A percentile compares a stretch with the other conserved stretches of the same genome.
These are phyloP conservation scores for Helicoverpa zea DNA, from an alignment of 1,140 invertebrate genomes.

Conservation along the genomic window DNA sequence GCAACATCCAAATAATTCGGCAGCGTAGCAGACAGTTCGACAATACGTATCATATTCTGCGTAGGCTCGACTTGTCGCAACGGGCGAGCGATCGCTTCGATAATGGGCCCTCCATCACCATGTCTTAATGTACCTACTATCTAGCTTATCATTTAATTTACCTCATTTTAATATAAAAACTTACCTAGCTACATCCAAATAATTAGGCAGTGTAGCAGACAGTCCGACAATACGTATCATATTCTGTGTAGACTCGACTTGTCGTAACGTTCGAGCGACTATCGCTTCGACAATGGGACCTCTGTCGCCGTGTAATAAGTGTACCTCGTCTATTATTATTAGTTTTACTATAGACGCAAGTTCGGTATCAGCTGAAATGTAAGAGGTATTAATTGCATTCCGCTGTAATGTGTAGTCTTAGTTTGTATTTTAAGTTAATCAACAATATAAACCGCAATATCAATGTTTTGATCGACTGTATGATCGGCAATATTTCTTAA, in stretches of 20 bases:
- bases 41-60: constrained; percentile 98
- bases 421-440: too few relatives aligned
- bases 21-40: constrained; percentile 98
- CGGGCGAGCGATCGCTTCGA: constrained; percentile 98
- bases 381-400: not conserved
- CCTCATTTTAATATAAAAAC: not conserved
- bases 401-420: too few relatives aligned
- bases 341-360: constrained; percentile 96
- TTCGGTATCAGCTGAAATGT: constrained; percentile 93
- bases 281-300: constrained; percentile 99
- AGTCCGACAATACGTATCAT: constrained; percentile 99
- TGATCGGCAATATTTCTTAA: too few relatives aligned
- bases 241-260: constrained; percentile 97
- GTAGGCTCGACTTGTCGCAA: constrained; percentile 97
- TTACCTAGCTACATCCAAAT: constrained; percentile 96
- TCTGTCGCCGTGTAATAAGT: constrained; percentile 98
- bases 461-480: too few relatives aligned
- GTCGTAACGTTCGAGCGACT: constrained; percentile 97
- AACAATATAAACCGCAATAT: too few relatives aligned
- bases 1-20: constrained; percentile 99
- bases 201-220: constrained; percentile 99
- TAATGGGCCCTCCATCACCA: constrained; percentile 98
- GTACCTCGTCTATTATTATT: constrained; percentile 99
- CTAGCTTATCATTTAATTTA: constrained; percentile 93
- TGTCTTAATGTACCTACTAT: constrained; percentile 99